phyloP scores from a whole-genome alignment of 1,140 invertebrate genomes.

The Wasmannia auropunctata region DNA sequence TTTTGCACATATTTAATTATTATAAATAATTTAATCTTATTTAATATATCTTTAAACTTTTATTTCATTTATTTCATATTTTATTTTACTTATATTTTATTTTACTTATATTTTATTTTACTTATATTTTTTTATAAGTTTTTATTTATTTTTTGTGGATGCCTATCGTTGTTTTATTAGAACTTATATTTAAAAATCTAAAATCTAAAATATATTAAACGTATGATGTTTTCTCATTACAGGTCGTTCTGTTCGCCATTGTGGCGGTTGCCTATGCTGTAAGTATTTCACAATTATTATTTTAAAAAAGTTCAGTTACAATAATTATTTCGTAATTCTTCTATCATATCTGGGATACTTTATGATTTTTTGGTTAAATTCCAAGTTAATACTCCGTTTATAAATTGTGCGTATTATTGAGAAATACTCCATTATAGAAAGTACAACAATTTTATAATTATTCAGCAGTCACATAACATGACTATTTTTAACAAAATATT shows the following conservation, averaged over 20 bases:
- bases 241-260: conserved; percentile 82
- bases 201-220: neutral
- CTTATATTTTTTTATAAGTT: neutral
- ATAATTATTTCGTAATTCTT: neutral
- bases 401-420: neutral
- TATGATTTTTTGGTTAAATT: neutral
- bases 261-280: conserved; percentile 76
- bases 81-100: neutral
- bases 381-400: neutral
- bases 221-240: conserved; percentile 45
- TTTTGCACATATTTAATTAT: neutral
- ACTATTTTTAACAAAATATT: neutral
- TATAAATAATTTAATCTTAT: neutral
- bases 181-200: neutral
- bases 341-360: neutral
- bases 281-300: conserved; percentile 62
- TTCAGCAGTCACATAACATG: neutral
- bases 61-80: neutral
- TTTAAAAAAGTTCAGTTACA: neutral
- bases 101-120: neutral
- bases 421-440: neutral
- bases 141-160: neutral
- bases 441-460: neutral
- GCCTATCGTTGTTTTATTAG: neutral
- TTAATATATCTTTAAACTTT: neutral